Evolutionary conservation across 2,888 invertebrate genomes (phyloP).

Genomic region (Isoperla grammatica): DNA sequence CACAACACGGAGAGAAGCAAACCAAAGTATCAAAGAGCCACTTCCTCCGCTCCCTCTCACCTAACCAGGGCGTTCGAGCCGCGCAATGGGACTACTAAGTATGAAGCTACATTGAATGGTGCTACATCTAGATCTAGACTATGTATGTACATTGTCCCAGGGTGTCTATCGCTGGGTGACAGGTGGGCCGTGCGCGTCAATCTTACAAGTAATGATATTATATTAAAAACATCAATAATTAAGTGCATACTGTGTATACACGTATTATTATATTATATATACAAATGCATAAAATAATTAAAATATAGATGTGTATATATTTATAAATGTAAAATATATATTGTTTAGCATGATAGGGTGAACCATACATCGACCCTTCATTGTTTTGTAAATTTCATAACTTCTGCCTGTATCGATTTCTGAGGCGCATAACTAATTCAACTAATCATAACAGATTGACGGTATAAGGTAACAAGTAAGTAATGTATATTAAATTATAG

Average conservation of each 20-base stretch:
- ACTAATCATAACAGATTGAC: slow-evolving; percentile 14
- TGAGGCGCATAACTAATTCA: slow-evolving; percentile 16
- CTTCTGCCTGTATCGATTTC: slow-evolving; percentile 25
- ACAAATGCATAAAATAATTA: slow-evolving; percentile 45
- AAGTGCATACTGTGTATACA: slow-evolving; percentile 16
- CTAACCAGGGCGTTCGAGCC: background rate
- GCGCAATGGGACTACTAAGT: background rate
- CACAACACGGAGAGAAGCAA: background rate
- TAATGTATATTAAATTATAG: slow-evolving; percentile 7
- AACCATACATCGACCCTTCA: slow-evolving; percentile 31
- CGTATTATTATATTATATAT: slow-evolving; percentile 35
- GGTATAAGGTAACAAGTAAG: slow-evolving; percentile 4
- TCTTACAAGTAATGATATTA: slow-evolving; percentile 25
- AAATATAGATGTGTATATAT: slow-evolving; percentile 30
- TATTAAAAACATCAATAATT: slow-evolving; percentile 44
- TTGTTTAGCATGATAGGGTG: slow-evolving; percentile 23
- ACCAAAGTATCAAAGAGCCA: background rate
- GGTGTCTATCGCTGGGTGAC: slow-evolving; percentile 1
- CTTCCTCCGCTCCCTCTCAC: background rate
- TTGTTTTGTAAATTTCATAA: slow-evolving; percentile 35
- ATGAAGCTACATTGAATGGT: slow-evolving; percentile 26
- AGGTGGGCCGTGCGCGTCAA: slow-evolving; percentile 3
- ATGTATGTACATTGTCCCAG: slow-evolving; percentile 24
- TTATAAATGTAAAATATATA: slow-evolving; percentile 30
- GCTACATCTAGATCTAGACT: slow-evolving; percentile 23